Evolutionary conservation across 1,140 invertebrate genomes (phyloP), one percentile per base, ranked within the genome.

Genomic region (Calephelis nemesis): DNA sequence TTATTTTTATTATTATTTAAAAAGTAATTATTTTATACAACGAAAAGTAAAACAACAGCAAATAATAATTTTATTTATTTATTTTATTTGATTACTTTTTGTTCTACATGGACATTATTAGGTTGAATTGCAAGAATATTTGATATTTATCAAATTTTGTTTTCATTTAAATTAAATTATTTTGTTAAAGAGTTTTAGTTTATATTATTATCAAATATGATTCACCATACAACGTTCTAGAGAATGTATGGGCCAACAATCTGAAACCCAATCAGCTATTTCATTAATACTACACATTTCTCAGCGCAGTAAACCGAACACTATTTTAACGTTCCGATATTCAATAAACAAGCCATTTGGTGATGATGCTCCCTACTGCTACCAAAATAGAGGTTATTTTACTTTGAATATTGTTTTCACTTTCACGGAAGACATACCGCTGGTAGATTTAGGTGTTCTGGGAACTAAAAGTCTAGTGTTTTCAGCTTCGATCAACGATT

Each of bases 351-450:
- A 63, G 15, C 40, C 54, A 7, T 54, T 47, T 13, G 63, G 65
- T 11, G 42, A 30, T 39, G n/a, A 30, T 62, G 63, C 15, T 63
- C 67, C 73, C 63, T 74, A 73, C 30, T 9, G 4, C 0, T n/a
- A 40, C 47, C 10, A 9, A 19, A 68, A 72, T 82, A 84, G 73
- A 62, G 74, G 67, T 73, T 50, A 74, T 74, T 70, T 77, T 84
- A 42, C 47, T 49, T 15, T 48, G 62, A 60, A 67, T 65, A 52
- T 54, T 65, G 15, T 69, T 48, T 72, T 42, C 65, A 76, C 74
- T 81, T 82, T 78, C 77, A 76, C 81, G 83, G 79, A 85, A 85
- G 84, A 83, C 81, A 80, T 84, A 81, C 76, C 78, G 67, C 62
- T 72, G 66, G 68, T 84, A 76, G 76, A 85, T 84, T 83, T 84